These are phyloP conservation scores for Zosterops lateralis DNA, from an alignment of 2,113 vertebrate species.

Conservation along the genomic window DNA sequence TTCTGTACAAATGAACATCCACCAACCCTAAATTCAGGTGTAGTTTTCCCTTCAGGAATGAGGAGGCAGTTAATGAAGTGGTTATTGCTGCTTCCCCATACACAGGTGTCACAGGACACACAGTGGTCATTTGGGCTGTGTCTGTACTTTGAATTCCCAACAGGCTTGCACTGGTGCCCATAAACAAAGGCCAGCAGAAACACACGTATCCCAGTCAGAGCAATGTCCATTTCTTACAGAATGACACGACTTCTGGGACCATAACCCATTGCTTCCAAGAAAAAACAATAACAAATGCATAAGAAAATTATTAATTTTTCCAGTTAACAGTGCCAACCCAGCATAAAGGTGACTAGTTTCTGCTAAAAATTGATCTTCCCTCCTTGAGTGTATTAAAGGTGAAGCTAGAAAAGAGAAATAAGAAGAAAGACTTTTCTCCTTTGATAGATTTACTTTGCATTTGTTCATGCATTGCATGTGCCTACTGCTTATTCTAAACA, in stretches of 20 bases:
- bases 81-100: neutral
- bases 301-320: neutral
- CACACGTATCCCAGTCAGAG: fast-evolving
- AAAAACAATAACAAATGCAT: neutral
- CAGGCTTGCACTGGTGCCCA: neutral
- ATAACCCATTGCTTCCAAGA: neutral
- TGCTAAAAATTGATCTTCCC: neutral
- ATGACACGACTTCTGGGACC: neutral
- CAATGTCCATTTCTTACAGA: neutral
- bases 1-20: neutral
- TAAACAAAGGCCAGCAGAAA: neutral
- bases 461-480: neutral
- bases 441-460: neutral
- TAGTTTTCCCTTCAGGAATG: neutral
- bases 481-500: neutral
- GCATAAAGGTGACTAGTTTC: neutral
- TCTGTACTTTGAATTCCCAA: neutral
- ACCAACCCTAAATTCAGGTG: neutral
- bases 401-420: neutral
- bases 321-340: neutral
- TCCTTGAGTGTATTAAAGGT: neutral
- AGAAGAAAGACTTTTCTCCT: neutral
- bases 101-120: neutral
- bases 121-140: neutral
- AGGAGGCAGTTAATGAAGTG: neutral